A percentile compares a stretch with the other conserved stretches of the same genome.
These are phyloP conservation scores for Pherbina coryleti DNA, from an alignment of 2,888 invertebrate species.

Conservation along the genomic window DNA sequence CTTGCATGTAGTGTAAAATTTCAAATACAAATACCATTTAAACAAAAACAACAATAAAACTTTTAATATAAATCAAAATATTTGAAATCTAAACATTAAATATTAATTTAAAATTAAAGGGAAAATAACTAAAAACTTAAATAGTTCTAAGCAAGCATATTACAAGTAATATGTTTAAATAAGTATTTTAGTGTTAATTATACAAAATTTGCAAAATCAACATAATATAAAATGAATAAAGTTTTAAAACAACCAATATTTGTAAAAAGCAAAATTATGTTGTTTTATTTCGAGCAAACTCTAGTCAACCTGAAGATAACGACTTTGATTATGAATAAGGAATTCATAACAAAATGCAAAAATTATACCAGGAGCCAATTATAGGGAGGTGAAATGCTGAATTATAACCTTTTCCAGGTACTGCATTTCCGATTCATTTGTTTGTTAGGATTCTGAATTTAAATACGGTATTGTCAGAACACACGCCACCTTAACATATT, in stretches of 20 bases:
- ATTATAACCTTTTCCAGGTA: too few species aligned
- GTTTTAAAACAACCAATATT: constrained; percentile 67
- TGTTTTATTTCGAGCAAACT: constrained; percentile 44
- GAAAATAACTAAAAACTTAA: constrained; percentile 30
- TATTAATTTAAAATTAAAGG: constrained; percentile 32
- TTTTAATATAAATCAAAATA: constrained; percentile 43
- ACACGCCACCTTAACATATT: too few species aligned
- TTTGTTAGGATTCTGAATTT: too few species aligned
- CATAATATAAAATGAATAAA: constrained; percentile 66
- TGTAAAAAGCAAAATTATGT: constrained; percentile 62
- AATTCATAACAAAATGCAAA: too few species aligned
- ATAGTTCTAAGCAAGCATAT: constrained; percentile 34
- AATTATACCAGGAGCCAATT: too few species aligned
- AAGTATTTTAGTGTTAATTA: constrained; percentile 69
- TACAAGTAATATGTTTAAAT: constrained; percentile 61
- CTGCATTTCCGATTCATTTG: too few species aligned
- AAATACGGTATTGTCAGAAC: too few species aligned
- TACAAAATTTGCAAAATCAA: constrained; percentile 64
- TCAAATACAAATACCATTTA: constrained; percentile 43
- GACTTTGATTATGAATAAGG: too few species aligned
- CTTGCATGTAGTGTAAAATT: constrained; percentile 51
- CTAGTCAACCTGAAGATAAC: not conserved
- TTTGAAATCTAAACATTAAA: constrained; percentile 43
- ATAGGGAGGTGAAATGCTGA: too few species aligned
- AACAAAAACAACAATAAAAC: constrained; percentile 31